phyloP scores from a whole-genome alignment of 1,140 invertebrate genomes.

The Sinella curviseta region DNA sequence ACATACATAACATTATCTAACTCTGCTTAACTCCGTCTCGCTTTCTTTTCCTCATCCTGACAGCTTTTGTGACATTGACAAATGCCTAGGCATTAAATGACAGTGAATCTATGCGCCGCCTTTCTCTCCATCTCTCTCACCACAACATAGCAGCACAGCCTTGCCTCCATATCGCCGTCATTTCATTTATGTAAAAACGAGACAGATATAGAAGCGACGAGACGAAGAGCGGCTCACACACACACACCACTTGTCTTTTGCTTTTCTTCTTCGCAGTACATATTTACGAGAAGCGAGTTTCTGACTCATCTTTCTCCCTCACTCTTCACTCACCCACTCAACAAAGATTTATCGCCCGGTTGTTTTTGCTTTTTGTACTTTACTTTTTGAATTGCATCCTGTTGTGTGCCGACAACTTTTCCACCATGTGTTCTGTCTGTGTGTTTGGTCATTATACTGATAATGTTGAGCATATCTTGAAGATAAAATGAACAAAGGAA shows the following conservation, averaged over 20 bases:
- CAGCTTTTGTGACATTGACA: constrained; percentile 25
- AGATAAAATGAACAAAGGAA: too few species aligned
- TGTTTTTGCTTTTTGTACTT: background rate
- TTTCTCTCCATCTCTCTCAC: background rate
- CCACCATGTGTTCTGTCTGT: too few species aligned
- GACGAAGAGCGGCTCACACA: background rate
- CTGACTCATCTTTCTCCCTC: background rate
- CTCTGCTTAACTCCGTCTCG: background rate
- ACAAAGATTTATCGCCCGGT: background rate
- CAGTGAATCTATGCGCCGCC: background rate
- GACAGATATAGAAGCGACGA: background rate
- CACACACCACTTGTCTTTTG: background rate
- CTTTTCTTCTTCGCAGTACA: background rate
- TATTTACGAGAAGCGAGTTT: background rate
- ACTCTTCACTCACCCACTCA: background rate
- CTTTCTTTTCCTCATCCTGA: constrained; percentile 9
- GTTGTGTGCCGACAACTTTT: background rate
- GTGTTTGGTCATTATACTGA: too few species aligned
- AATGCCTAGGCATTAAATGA: constrained; percentile 12
- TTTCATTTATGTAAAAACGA: background rate
- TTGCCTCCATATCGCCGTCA: too few species aligned
- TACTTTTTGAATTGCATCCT: background rate
- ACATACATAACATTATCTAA: background rate
- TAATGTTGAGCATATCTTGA: too few species aligned
- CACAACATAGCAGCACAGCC: background rate